Conservation (phyloP, 2,113 vertebrate species). For the Planiliza haematocheilus region DNA sequence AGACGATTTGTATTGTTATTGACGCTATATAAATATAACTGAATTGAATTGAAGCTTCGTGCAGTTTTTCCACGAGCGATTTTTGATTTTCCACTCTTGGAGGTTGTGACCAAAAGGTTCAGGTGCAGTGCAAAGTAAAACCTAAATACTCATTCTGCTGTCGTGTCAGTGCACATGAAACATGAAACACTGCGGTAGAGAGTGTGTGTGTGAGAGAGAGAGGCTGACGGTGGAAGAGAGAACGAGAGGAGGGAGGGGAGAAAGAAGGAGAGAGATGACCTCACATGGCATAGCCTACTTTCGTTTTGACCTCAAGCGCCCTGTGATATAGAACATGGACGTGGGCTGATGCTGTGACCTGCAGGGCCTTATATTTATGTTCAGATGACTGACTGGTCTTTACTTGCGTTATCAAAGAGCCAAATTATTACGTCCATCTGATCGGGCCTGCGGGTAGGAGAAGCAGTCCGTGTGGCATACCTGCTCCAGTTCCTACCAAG, state of each 20-base stretch:
- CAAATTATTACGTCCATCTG: constrained; percentile 37
- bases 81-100: background rate
- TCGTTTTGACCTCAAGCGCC: constrained; percentile 64
- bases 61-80: background rate
- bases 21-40: too few species aligned
- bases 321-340: constrained; percentile 10
- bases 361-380: background rate
- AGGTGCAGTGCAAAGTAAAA: background rate
- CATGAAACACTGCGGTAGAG: background rate
- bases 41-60: background rate
- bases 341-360: background rate
- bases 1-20: too few species aligned
- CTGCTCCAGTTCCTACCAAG: constrained; percentile 35
- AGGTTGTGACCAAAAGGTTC: background rate
- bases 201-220: constrained; percentile 11
- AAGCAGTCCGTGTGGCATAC: constrained; percentile 10
- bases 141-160: background rate
- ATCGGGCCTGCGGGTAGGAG: constrained; percentile 24
- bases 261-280: constrained; percentile 46
- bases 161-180: background rate
- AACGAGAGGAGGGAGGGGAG: constrained; percentile 10
- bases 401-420: constrained; percentile 25
- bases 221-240: background rate
- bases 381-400: constrained; percentile 49
- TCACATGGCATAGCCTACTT: constrained; percentile 52